Conservation (phyloP, 2,797 vertebrate species). For the Sebastes hopkinsi region DNA sequence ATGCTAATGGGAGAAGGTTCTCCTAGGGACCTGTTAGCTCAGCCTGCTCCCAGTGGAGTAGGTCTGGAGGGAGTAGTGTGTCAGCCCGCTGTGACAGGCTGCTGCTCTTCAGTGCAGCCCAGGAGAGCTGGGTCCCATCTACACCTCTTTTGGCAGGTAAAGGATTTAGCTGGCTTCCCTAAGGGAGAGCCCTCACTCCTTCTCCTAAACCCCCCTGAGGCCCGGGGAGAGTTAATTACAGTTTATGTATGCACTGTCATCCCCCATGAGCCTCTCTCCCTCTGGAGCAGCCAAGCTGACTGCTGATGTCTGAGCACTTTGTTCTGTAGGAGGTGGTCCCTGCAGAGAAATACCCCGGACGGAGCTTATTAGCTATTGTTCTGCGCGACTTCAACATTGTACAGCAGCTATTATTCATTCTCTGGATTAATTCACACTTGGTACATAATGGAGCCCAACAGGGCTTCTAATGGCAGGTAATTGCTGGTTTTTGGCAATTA, state of each 20-base stretch:
- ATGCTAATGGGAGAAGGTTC: conserved; percentile 52
- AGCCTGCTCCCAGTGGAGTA: conserved; percentile 41
- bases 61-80: conserved; percentile 42
- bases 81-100: conserved; percentile 60
- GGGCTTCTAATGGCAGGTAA: conserved; percentile 25
- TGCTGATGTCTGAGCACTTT: conserved; percentile 62
- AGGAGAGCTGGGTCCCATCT: conserved; percentile 60
- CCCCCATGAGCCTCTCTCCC: conserved; percentile 67
- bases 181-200: conserved; percentile 22
- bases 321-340: conserved; percentile 57
- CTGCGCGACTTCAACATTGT: conserved; percentile 34
- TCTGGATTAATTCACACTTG: conserved; percentile 41
- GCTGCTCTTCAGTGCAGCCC: conserved; percentile 50
- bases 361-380: conserved; percentile 62
- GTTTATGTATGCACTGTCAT: conserved; percentile 73
- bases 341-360: conserved; percentile 58
- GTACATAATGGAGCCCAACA: conserved; percentile 37
- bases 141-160: conserved; percentile 67
- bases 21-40: conserved; percentile 26
- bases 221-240: conserved; percentile 78
- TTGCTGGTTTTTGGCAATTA: conserved; percentile 25
- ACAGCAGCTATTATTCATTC: conserved; percentile 35
- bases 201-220: conserved; percentile 45
- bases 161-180: conserved; percentile 60
- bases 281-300: conserved; percentile 54